Evolutionary conservation across 2,797 vertebrate species (phyloP), one percentile per base, ranked within the genome.

Genomic region (Prionace glauca): DNA sequence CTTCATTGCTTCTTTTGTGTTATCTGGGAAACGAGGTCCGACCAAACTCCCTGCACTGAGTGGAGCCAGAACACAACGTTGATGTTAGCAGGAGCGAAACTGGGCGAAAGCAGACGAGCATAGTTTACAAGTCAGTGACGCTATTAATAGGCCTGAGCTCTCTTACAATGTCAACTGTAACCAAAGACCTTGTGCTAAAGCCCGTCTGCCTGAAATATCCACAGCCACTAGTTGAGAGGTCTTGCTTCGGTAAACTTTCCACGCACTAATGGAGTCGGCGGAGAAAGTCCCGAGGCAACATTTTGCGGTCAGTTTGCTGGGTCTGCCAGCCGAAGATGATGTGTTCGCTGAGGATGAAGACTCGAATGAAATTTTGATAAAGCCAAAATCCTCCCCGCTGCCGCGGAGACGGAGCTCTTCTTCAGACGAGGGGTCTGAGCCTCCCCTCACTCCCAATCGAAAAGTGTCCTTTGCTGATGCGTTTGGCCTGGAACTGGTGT

Each of bases 381-480:
- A 98, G 96, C 98, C 97, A 95, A 98, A 98, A 96, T 98, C 97
- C 69, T 97, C 98, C 60, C 99, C 99, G 90, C 98, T 97, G 0
- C 98, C 98, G 41, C 96, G 97, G n/a, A 96, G 96, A 95, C 96
- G 97, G 95, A 98, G 97, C 96, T 98, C 98, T 4, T 98, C 98
- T 94, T 98, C 98, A 0, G 98, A 99, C 95, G 97, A 97, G 0
- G 99, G 98, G 92, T 90, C 97, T 45, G 98, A 98, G 72, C 95
- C 96, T 12, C 96, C 97, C 94, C 96, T 96, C 96, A 98, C 96
- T 32, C 96, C 97, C 5, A 95, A 97, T 90, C 98, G 99, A 96
- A 99, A 98, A 97, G 99, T 99, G 97, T 99, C 99, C 0, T 99
- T 99, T 95, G 99, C 99, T 0, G 99, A 99, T 96, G 98, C 98